Evolutionary conservation across 1,140 invertebrate genomes (phyloP).

Genomic region (Mizuhopecten yessoensis): DNA sequence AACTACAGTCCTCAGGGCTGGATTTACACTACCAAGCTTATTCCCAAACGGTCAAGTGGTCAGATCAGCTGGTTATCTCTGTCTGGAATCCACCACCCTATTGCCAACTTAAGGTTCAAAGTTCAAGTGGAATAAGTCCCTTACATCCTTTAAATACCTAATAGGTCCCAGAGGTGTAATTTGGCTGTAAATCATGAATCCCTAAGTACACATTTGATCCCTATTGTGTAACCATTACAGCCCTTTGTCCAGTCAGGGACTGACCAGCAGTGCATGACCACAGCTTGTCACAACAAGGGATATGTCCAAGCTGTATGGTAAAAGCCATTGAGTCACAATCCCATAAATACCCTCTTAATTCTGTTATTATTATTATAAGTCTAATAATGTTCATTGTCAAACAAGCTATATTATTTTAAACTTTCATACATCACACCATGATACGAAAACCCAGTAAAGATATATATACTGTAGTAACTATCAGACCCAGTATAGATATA

Average conservation of each 20-base stretch:
- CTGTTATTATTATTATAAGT: too few relatives aligned
- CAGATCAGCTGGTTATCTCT: not conserved
- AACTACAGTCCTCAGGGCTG: not conserved
- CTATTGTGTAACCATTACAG: constrained; percentile 32
- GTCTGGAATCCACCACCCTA: not conserved
- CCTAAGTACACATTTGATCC: constrained; percentile 5
- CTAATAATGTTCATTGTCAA: too few relatives aligned
- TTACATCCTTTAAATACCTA: not conserved
- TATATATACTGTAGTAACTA: too few relatives aligned
- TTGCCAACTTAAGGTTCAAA: not conserved
- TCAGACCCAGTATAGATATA: too few relatives aligned
- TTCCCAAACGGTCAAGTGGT: not conserved
- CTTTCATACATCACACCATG: too few relatives aligned
- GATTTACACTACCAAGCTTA: not conserved
- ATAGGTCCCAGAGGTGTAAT: constrained; percentile 22
- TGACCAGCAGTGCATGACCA: not conserved
- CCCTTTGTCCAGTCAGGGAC: not conserved
- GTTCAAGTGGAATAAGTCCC: not conserved
- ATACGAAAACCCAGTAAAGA: too few relatives aligned
- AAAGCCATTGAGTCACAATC: not conserved
- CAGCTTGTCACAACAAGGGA: not conserved
- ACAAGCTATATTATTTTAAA: too few relatives aligned
- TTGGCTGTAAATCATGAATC: not conserved
- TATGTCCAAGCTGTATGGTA: not conserved
- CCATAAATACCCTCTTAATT: too few relatives aligned